Percentiles rank a stretch among this genome's conserved stretches.
These are phyloP conservation scores for Caenorhabditis sp. DNA, from an alignment of 2,888 invertebrate species.

Conservation along the genomic window DNA sequence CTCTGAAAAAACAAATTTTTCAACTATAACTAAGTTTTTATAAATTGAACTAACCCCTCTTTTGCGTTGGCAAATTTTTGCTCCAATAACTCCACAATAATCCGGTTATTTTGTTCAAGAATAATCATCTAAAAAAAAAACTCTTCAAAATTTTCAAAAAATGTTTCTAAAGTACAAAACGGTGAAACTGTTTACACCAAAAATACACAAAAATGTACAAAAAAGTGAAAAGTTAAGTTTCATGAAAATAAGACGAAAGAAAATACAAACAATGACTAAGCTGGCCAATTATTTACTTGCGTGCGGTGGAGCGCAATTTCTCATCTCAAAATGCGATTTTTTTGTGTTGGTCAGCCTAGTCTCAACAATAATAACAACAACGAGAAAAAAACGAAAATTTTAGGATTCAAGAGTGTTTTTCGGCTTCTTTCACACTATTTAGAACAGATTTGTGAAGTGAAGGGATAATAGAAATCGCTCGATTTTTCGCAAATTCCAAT, in stretches of 20 bases:
- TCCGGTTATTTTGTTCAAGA: constrained; percentile 98
- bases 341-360: not conserved
- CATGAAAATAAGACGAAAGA: constrained; percentile 1
- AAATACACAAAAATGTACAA: not conserved
- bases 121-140: constrained; percentile 72
- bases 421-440: constrained; percentile 18
- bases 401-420: not conserved
- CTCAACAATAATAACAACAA: not conserved
- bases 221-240: not conserved
- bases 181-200: not conserved
- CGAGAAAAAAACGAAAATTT: not conserved
- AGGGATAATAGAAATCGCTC: constrained; percentile 19
- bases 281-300: constrained; percentile 18
- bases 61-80: constrained; percentile 94
- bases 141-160: not conserved
- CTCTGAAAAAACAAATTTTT: constrained; percentile 78
- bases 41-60: constrained; percentile 90
- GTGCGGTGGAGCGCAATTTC: constrained; percentile 4
- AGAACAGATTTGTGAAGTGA: constrained; percentile 26
- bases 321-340: constrained; percentile 5
- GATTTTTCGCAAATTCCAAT: constrained; percentile 22
- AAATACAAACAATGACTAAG: constrained; percentile 10
- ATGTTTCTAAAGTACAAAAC: not conserved
- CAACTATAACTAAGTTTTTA: no score
- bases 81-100: constrained; percentile 94